A percentile compares a stretch with the other conserved stretches of the same genome.
Evolutionary conservation across 2,888 invertebrate species (phyloP).

Genomic region (Steinernema hermaphroditum): DNA sequence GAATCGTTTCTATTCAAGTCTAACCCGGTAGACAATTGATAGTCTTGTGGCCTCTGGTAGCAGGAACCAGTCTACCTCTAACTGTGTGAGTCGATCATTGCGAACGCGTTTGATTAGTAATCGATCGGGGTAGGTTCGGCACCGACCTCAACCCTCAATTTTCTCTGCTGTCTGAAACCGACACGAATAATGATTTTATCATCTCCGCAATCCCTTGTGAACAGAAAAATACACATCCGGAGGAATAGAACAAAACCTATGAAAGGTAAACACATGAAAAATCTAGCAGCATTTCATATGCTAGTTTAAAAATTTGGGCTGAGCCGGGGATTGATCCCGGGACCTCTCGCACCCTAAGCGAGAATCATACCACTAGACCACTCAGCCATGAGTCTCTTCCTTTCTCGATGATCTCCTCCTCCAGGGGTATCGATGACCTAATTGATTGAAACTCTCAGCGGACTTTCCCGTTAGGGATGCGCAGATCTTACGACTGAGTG

Average conservation of each 20-base stretch:
- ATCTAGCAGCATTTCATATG: neutral
- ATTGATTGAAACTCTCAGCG: too few species aligned
- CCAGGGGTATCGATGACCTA: too few species aligned
- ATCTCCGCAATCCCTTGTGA: neutral
- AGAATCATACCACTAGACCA: too few species aligned
- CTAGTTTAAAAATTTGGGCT: neutral
- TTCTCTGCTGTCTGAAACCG: too few species aligned
- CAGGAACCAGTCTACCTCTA: neutral
- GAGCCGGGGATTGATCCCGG: too few species aligned
- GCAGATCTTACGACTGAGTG: too few species aligned
- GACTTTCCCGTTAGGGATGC: too few species aligned
- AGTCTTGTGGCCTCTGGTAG: neutral
- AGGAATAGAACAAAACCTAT: neutral
- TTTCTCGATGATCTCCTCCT: too few species aligned
- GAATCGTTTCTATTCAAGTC: too few species aligned
- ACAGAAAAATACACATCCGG: neutral
- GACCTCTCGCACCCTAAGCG: too few species aligned
- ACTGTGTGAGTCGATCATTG: neutral
- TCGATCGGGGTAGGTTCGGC: neutral
- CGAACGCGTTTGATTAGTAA: too few species aligned
- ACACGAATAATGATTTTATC: neutral
- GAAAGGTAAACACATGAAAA: neutral
- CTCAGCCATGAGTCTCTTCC: neutral
- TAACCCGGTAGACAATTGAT: too few species aligned
- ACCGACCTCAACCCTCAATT: neutral